Base-by-base conservation (phyloP, 2,888 invertebrate genomes). In the Cataglyphis rosenhaueri region DNA sequence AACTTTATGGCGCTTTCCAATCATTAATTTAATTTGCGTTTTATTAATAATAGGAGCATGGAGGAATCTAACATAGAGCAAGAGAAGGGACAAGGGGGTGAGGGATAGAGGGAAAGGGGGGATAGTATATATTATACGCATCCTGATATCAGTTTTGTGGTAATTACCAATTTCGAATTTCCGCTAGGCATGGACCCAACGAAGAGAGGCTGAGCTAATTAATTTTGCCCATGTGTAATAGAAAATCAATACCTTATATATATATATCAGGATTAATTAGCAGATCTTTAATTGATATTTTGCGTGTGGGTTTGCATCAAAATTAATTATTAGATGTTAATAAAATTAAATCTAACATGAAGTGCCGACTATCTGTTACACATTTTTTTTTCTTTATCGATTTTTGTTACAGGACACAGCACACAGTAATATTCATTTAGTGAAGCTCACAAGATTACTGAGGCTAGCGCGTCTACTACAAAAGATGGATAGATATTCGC, bases 401-500 rank as follows among this genome's bases (percentile, higher is more conserved):
- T 61, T 15, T 74, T n/a, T 76, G 52, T 59, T 76, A 15, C 95
- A 97, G 97, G 97, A 97, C 94, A 96, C 97, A 59, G 96, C 96
- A 6, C 96, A 96, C 88, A 96, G 96, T 68, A 97, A 97, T 92
- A 98, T 98, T 89, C 98, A 99, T 95, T 96, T 99, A 93, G 97
- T 99, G 90, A 99, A 99, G 95, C 95, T 99, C 92, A 99, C 98
- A 82, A 96, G 99, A 91, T 95, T 99, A 91, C 95, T 99, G 88
- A 96, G 99, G 78, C 95, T 99, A 90, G 98, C 98, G 25, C 96
- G 99, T 78, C 95, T 99, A 73, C 96, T 99, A 88, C 99, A 99
- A 95, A 99, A 99, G 95, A 98, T 99, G 96, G 99, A 99, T 95
- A 96, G 99, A 92, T 99, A 99, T 95, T 98, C 98, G 12, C 99